These are phyloP conservation scores for Cyprinus carpio DNA, from an alignment of 2,113 vertebrate genomes.

Conservation along the genomic window DNA sequence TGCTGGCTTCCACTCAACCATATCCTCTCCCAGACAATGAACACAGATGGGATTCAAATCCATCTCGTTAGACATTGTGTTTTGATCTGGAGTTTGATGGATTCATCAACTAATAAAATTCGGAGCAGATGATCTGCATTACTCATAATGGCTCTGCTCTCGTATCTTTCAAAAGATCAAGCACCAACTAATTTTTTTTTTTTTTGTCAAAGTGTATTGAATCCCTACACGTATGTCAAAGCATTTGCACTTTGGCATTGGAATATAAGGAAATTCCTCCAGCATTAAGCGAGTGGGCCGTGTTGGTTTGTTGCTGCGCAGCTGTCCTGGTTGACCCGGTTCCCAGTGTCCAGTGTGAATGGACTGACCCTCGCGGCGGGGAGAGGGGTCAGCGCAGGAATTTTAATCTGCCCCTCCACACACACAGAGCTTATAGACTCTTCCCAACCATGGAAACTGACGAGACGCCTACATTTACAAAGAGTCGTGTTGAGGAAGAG, in stretches of 20 bases:
- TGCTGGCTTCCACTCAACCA: neutral
- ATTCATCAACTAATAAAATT: neutral
- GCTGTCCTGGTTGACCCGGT: slow-evolving; percentile 44
- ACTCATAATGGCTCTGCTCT: neutral
- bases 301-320: neutral
- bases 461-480: neutral
- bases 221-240: neutral
- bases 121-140: neutral
- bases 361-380: neutral
- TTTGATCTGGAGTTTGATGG: neutral
- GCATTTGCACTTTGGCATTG: slow-evolving; percentile 14
- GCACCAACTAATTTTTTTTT: no score
- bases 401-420: slow-evolving; percentile 44
- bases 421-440: slow-evolving; percentile 21
- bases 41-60: neutral
- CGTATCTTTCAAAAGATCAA: neutral
- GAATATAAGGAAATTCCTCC: neutral
- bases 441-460: slow-evolving; percentile 23
- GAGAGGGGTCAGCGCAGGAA: slow-evolving; percentile 19
- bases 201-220: neutral
- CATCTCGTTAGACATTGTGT: neutral
- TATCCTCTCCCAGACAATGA: neutral
- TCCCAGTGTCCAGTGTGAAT: slow-evolving; percentile 40
- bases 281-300: neutral
- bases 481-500: neutral